Conservation (phyloP, 2,888 invertebrate species). For the Andrena minutula region DNA sequence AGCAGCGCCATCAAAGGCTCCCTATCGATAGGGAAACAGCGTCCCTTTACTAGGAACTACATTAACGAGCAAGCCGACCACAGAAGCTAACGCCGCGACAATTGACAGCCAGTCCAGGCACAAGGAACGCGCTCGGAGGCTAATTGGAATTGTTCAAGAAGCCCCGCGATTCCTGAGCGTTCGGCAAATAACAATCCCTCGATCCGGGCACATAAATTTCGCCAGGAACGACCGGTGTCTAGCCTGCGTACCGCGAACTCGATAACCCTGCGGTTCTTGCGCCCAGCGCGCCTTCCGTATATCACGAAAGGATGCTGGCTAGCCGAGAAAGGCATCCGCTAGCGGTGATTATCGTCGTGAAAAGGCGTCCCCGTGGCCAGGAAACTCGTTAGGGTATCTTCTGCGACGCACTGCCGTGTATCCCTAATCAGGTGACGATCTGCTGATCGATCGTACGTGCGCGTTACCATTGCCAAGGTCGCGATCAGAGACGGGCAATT, state of each 20-base stretch:
- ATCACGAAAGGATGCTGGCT: slow-evolving; percentile 24
- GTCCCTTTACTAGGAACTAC: slow-evolving; percentile 23
- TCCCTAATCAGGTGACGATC: slow-evolving; percentile 55
- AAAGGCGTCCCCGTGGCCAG: slow-evolving; percentile 13
- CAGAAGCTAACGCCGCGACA: slow-evolving; percentile 12
- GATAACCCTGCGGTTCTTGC: background rate
- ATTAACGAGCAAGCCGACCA: slow-evolving; percentile 36
- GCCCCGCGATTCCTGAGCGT: slow-evolving; percentile 9
- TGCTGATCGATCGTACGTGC: slow-evolving; percentile 35
- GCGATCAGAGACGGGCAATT: slow-evolving; percentile 51
- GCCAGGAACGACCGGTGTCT: background rate
- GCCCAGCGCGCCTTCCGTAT: slow-evolving; percentile 23
- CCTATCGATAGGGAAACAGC: background rate
- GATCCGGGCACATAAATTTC: slow-evolving; percentile 36
- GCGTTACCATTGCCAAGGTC: slow-evolving; percentile 43
- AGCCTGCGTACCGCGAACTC: background rate
- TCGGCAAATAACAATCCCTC: slow-evolving; percentile 22
- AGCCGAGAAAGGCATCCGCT: slow-evolving; percentile 28
- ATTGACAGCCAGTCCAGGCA: slow-evolving; percentile 22
- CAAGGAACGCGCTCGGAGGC: background rate
- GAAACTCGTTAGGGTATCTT: slow-evolving; percentile 40
- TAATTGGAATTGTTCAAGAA: slow-evolving; percentile 47
- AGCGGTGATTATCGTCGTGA: slow-evolving; percentile 35
- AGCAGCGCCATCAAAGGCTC: slow-evolving; percentile 31
- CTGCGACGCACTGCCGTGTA: slow-evolving; percentile 1